Conservation (phyloP, 2,113 vertebrate genomes). For the Microcebus griseorufus region DNA sequence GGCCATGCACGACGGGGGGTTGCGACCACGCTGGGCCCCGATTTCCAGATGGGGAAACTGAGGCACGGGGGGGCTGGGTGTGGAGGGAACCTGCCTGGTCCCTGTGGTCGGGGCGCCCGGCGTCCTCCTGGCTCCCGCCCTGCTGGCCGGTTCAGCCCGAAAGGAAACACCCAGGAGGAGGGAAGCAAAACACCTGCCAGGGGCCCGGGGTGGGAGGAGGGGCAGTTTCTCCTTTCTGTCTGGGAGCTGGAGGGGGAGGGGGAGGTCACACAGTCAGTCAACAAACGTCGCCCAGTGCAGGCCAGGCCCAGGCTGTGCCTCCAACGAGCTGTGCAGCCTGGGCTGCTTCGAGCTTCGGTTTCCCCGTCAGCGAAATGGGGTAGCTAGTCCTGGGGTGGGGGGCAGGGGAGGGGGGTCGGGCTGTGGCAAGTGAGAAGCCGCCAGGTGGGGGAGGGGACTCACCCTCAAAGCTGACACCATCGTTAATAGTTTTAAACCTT, state of each 20-base stretch:
- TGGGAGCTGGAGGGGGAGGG: background rate
- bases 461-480: background rate
- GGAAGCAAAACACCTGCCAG: background rate
- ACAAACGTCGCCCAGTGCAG: background rate
- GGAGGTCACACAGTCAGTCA: background rate
- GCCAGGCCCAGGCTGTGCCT: background rate
- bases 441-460: background rate
- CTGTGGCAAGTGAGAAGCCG: background rate
- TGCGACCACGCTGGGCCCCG: background rate
- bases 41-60: background rate
- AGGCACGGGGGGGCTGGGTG: rapidly evolving
- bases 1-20: background rate
- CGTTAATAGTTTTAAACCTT: too few relatives aligned
- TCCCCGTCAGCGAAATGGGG: background rate
- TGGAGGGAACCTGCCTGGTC: background rate
- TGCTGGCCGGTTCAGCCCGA: background rate
- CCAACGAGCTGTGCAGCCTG: background rate
- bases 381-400: too few relatives aligned
- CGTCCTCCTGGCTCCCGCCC: background rate
- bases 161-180: background rate
- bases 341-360: background rate
- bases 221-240: background rate
- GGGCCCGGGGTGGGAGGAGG: background rate
- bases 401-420: background rate
- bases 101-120: rapidly evolving